Evolutionary conservation across 1,140 invertebrate genomes (phyloP).

Genomic region (Euura saliciscinereae): DNA sequence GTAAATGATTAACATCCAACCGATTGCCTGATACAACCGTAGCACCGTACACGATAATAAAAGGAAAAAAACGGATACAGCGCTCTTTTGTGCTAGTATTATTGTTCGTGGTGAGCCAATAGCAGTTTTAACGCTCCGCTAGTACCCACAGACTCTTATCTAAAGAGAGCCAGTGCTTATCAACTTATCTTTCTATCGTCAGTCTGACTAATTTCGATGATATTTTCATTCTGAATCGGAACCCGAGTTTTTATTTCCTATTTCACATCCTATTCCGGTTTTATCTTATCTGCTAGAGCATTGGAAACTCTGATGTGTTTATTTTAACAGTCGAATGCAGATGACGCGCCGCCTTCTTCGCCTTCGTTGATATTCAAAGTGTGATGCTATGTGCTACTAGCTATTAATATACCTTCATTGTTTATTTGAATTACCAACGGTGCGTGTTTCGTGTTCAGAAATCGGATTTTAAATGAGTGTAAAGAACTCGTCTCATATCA

Average conservation of each 20-base stretch:
- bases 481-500: background rate
- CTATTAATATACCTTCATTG: slow-evolving; percentile 1
- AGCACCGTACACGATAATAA: too few species aligned
- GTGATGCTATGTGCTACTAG: background rate
- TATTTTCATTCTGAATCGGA: too few species aligned
- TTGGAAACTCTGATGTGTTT: background rate
- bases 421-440: background rate
- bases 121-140: background rate
- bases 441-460: background rate
- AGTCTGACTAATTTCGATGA: slow-evolving; percentile 30
- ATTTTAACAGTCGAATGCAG: background rate
- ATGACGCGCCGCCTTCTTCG: background rate
- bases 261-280: too few species aligned
- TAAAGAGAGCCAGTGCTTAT: slow-evolving; percentile 24
- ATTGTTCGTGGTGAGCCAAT: background rate
- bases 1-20: background rate
- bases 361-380: slow-evolving; percentile 1
- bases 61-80: background rate
- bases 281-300: background rate
- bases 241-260: too few species aligned
- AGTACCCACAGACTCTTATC: slow-evolving; percentile 29
- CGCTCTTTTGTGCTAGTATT: background rate
- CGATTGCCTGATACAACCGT: background rate
- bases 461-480: background rate
- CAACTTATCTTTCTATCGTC: slow-evolving; percentile 28